phyloP scores from a whole-genome alignment of 2,888 invertebrate species.

The Chrysopilus asiliformis region DNA sequence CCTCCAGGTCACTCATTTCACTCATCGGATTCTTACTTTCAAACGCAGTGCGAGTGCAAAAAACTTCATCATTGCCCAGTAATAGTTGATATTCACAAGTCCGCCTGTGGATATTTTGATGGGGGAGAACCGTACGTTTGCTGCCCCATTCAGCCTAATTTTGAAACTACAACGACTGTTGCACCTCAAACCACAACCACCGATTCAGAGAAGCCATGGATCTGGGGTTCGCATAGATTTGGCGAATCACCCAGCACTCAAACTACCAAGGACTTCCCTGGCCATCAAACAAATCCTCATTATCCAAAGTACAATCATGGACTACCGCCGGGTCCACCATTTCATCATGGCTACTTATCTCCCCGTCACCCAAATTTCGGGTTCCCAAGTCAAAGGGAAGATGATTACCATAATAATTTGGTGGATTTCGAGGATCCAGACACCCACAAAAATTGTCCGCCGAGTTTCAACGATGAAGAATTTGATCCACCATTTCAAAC shows the following conservation, averaged over 20 bases:
- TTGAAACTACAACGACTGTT: constrained; percentile 10
- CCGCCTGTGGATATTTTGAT: constrained; percentile 24
- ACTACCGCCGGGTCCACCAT: constrained; percentile 2
- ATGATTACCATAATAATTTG: constrained; percentile 19
- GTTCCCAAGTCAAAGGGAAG: constrained; percentile 5
- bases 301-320: constrained; percentile 6
- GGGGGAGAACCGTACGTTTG: constrained; percentile 24
- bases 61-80: constrained; percentile 24
- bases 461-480: constrained; percentile 24
- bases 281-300: constrained; percentile 2
- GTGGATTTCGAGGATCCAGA: constrained; percentile 27
- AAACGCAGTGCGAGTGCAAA: constrained; percentile 24
- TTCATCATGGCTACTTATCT: background rate
- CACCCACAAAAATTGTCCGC: constrained; percentile 28
- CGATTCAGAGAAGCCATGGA: constrained; percentile 25
- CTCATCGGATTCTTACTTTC: too few relatives aligned
- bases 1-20: too few relatives aligned
- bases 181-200: too few relatives aligned
- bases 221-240: constrained; percentile 23
- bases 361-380: too few relatives aligned
- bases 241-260: background rate
- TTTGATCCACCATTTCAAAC: constrained; percentile 13
- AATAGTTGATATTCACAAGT: constrained; percentile 19
- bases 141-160: constrained; percentile 17
- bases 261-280: constrained; percentile 4